Base-by-base conservation (phyloP, 2,888 invertebrate species). In the Entomobrya proxima region DNA sequence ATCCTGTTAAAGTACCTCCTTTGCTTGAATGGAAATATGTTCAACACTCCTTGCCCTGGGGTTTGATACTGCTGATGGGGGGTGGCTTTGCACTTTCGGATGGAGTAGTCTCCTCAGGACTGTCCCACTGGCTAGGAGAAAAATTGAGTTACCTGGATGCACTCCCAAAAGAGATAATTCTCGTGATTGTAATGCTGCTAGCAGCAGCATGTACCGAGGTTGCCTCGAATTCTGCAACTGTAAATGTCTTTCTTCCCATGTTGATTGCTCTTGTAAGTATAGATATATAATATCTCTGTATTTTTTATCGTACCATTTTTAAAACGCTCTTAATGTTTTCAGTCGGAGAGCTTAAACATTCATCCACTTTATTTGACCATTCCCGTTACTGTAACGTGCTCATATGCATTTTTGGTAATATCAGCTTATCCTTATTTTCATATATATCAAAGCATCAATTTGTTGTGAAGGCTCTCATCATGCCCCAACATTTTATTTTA, bases 341-440 rank as follows among this genome's bases (percentile, higher is more conserved):
- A 96, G 96, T 94, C 96, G 0, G 92, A 95, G 13, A 94, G 94
- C 0, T 93, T 96, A 79, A 92, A 93, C 90, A 93, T 97, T 85
- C 96, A 98, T 92, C 98, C 98, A 0, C 93, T 98, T 85, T 96
- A 96, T 92, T 93, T 98, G 91, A 97, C 98, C 95, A 93, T 98
- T 90, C 98, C 98, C 0, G 96, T 96, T 0, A 94, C 97, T 0
- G 93, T 98, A 27, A 95, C 97, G 3, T 97, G 97, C 91, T 97
- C 97, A 76, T 97, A 97, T 93, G 97, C 96, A 9, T 96, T 98
- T 94, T 85, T 89, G 67, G 87, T 87, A 80, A 74, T 50, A 47
- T 52, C 4, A 27, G 4, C 27, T 44, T 9, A 64, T 58, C 21
- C n/a, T 50, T 80, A 47, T 50, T 74, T 83, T 50, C 47, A 15